phyloP scores from a whole-genome alignment of 2,113 vertebrate species.

The Stegostoma tigrinum region DNA sequence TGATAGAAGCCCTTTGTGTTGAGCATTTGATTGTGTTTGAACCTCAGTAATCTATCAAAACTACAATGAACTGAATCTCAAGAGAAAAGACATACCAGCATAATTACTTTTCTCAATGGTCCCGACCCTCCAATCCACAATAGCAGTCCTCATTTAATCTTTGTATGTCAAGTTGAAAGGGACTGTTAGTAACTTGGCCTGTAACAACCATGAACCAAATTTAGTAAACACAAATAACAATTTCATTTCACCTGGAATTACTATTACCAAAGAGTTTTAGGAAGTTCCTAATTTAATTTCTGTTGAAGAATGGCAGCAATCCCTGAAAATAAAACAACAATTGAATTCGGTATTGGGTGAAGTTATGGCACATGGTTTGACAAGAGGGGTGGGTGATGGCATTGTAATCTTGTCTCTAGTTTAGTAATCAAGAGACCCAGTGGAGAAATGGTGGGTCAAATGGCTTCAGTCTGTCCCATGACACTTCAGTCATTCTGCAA shows the following conservation, averaged over 20 bases:
- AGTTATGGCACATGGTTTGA: not conserved
- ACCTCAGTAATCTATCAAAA: conserved; percentile 2
- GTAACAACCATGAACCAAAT: not conserved
- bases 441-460: too few species aligned
- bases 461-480: too few species aligned
- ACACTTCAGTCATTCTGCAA: too few species aligned
- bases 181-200: not conserved
- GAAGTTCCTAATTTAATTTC: not conserved
- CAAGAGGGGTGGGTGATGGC: too few species aligned
- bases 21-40: not conserved
- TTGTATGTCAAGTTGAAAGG: not conserved
- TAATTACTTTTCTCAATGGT: not conserved
- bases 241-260: not conserved
- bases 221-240: not conserved
- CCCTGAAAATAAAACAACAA: not conserved
- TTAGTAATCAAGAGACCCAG: too few species aligned
- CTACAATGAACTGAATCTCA: not conserved
- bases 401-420: too few species aligned
- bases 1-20: not conserved
- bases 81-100: not conserved
- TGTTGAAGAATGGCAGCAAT: not conserved
- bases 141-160: not conserved
- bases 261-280: not conserved
- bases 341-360: not conserved
- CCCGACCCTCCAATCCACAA: not conserved